These are phyloP conservation scores for Drosophila putrida DNA, from an alignment of 2,888 invertebrate genomes.

Conservation along the genomic window DNA sequence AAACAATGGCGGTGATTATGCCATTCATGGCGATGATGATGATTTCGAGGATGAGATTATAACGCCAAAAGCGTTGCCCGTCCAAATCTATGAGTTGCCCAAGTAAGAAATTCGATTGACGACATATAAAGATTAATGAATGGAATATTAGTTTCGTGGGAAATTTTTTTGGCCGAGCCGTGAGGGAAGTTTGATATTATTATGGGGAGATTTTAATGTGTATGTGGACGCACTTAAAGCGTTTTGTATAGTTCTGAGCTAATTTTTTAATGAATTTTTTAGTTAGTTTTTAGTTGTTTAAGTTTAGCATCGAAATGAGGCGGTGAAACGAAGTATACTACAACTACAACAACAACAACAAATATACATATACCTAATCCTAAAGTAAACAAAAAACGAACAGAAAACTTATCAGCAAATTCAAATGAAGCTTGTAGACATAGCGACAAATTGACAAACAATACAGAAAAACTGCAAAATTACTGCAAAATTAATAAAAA, in stretches of 20 bases:
- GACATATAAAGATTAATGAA: background rate
- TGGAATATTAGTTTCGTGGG: slow-evolving; percentile 7
- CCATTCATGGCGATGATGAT: slow-evolving; percentile 83
- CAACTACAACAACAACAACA: slow-evolving; percentile 39
- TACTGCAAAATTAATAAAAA: slow-evolving; percentile 30
- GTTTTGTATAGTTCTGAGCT: slow-evolving; percentile 77
- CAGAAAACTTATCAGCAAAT: slow-evolving; percentile 62
- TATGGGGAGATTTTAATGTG: slow-evolving; percentile 32
- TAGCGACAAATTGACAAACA: slow-evolving; percentile 52
- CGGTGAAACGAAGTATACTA: slow-evolving; percentile 78
- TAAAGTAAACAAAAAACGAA: slow-evolving; percentile 27
- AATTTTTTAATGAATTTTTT: slow-evolving; percentile 70
- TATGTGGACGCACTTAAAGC: slow-evolving; percentile 64
- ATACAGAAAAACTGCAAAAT: slow-evolving; percentile 10
- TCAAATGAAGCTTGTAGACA: slow-evolving; percentile 69
- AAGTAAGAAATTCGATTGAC: slow-evolving; percentile 69
- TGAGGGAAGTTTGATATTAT: slow-evolving; percentile 36
- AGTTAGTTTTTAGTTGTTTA: slow-evolving; percentile 73
- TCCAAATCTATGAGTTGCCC: slow-evolving; percentile 84
- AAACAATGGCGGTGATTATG: slow-evolving; percentile 82
- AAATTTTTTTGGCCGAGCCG: slow-evolving; percentile 42
- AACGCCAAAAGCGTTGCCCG: slow-evolving; percentile 85
- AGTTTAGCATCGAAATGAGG: slow-evolving; percentile 73
- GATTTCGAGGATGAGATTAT: slow-evolving; percentile 85
- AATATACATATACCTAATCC: slow-evolving; percentile 58